Evolutionary conservation across 1,140 invertebrate species (phyloP), one percentile per base, ranked within the genome.

Genomic region (Protaetia brevitarsis): DNA sequence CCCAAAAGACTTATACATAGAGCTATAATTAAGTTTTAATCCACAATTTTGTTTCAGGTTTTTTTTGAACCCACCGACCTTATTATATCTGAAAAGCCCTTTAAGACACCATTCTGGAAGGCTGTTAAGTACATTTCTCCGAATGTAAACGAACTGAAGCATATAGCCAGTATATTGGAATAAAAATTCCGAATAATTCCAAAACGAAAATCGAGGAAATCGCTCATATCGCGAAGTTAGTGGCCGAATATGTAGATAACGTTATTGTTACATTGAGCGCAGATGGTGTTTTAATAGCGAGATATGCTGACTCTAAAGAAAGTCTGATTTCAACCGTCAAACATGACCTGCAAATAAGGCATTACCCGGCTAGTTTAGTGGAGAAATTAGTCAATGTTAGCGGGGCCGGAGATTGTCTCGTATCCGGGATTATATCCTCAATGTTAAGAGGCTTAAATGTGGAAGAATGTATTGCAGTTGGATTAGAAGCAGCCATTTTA

Each of bases 31-130:
- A n/a, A n/a, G n/a, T n/a, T n/a, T n/a, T n/a, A 34, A 34, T 34
- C n/a, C 21, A 16, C 68, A 41, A 67, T 72, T 71, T 74, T 66
- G 64, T 75, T 81, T 79, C 59, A 88, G 86, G n/a, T 88, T 1
- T 88, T 87, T 77, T 89, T 84, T 76, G 88, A 90, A 73, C 87
- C 88, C 19, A 89, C 88, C 3, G 88, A 89, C 70, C 74, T 85
- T 30, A 76, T 78, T 37, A 84, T 86, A 67, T 83, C 86, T 0
- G 66, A 69, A 0, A 87, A 87, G 71, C 84, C 86, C 2, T 87
- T 89, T 62, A 60, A 74, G 21, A 75, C 74, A 2, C 31, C 73
- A 4, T 69, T 73, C 11, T 81, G 80, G 69, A 79, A 79, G 57
- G 68, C 77, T 16, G 75, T 92, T 30, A 81, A 80, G 2, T 87